Base-by-base conservation (phyloP, 1,140 invertebrate species). In the Glomeris maerens region DNA sequence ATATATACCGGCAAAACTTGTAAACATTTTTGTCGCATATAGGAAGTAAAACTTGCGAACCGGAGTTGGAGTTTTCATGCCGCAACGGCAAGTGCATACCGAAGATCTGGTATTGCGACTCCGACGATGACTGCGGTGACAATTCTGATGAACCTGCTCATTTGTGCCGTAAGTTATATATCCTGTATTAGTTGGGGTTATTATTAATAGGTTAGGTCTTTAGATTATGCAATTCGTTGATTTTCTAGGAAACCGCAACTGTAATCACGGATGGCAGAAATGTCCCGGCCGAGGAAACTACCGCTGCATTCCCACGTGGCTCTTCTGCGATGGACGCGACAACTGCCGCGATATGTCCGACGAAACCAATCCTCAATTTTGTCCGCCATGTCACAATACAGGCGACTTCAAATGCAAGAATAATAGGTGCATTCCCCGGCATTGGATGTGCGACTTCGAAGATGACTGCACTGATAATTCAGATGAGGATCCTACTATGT, bases 391-490 rank as follows among this genome's bases (percentile, higher is more conserved):
- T n/a, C n/a, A n/a, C n/a, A n/a, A 54, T 28, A 57, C 55, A 31
- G 60, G 61, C 50, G 83, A 90, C 64, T 92, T 83, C 61, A 81
- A 84, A 56, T 98, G 94, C 66, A 78, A 81, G 27, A 96, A 96
- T 69, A 80, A 84, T 47, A 36, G 86, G 27, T 98, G 94, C 66
- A 92, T 98, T 50, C 78, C 95, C 17, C 79, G 83, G 27, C 83
- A 86, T 36, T 98, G 94, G 92, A 86, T 86, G 59, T 97, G 93
- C 64, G 92, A 96, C 62, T 87, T 86, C 1, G 90, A 95, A 62
- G 78, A 87, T 3, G 91, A 96, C 63, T 97, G 93, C 64, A 84
- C 85, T 60, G 93, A 97, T 65, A 84, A 83, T 39, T 85, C 83
- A 45, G 92, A 98, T 64, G 93, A 97, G 72, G 85, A 90, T 66